Evolutionary conservation across 1,140 invertebrate genomes (phyloP).

Genomic region (Polypedilum pembai): DNA sequence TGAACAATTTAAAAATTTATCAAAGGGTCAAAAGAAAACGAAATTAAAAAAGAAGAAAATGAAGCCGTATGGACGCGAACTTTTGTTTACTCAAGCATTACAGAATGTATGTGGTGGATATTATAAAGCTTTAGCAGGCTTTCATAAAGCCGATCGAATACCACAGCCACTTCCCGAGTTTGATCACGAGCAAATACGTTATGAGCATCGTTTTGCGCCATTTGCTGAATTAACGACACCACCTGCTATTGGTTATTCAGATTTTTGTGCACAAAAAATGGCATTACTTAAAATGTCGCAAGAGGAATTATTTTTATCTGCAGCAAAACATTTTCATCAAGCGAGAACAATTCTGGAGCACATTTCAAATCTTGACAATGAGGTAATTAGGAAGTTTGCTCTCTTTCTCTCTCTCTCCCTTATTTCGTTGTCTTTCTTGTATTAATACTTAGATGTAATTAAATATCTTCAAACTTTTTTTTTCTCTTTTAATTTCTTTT

Average conservation of each 20-base stretch:
- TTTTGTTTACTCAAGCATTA: slow-evolving; percentile 78
- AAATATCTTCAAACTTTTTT: slow-evolving; percentile 26
- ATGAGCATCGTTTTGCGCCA: slow-evolving; percentile 87
- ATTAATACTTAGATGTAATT: background rate
- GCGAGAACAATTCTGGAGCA: slow-evolving; percentile 76
- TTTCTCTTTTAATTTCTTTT: slow-evolving; percentile 30
- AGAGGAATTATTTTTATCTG: slow-evolving; percentile 61
- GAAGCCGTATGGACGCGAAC: slow-evolving; percentile 72
- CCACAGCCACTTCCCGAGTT: slow-evolving; percentile 75
- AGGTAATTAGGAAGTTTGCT: slow-evolving; percentile 51
- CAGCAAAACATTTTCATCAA: slow-evolving; percentile 86
- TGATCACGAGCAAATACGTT: slow-evolving; percentile 88
- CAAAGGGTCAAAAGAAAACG: slow-evolving; percentile 55
- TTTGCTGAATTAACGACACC: slow-evolving; percentile 81
- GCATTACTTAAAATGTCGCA: slow-evolving; percentile 37
- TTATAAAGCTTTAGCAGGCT: slow-evolving; percentile 65
- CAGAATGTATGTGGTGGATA: slow-evolving; percentile 92
- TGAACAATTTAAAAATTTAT: slow-evolving; percentile 51
- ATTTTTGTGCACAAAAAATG: slow-evolving; percentile 61
- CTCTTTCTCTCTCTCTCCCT: slow-evolving; percentile 14
- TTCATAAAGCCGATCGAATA: slow-evolving; percentile 54
- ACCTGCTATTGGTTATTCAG: slow-evolving; percentile 78
- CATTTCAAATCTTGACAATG: slow-evolving; percentile 66
- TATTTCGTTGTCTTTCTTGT: background rate
- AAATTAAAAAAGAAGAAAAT: slow-evolving; percentile 61